Evolutionary conservation across 2,797 vertebrate species (phyloP), one percentile per base, ranked within the genome.

Genomic region (Geotrypetes seraphini): DNA sequence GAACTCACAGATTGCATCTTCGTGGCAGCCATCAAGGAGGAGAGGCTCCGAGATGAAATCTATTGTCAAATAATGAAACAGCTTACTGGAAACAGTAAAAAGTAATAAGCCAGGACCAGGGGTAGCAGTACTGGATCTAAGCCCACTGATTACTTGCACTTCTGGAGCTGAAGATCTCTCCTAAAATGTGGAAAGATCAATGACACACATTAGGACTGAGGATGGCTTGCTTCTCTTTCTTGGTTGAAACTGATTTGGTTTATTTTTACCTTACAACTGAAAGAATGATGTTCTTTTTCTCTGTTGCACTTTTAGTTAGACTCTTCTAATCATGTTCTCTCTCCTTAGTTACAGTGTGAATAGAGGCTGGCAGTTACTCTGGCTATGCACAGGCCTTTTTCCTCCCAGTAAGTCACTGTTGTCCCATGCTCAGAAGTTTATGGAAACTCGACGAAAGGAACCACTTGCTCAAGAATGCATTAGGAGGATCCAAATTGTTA

Each of bases 61-160:
- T 99, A 96, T 53, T 96, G 95, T 50, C 96, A 98, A 81, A 91
- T 98, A 47, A 87, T 99, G 73, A 98, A 92, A 61, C 96, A 99
- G 56, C 83, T 99, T 71, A 97, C 86, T 3, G 78, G 60, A 60
- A 99, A 98, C 41, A 79, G 71, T 54, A 91, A 83, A 68, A 83
- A 90, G 93, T 96, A 59, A 30, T 18, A 7, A 4, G 12, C 3
- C 14, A 5, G 4, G 21, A 10, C 1, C 2, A 16, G 16, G 19
- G n/a, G n/a, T n/a, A n/a, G n/a, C n/a, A n/a, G n/a, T n/a, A n/a
- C n/a, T n/a, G n/a, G n/a, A n/a, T n/a, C n/a, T n/a, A n/a, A n/a
- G n/a, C n/a, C n/a, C n/a, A n/a, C n/a, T n/a, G n/a, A n/a, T n/a
- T n/a, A n/a, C n/a, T n/a, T n/a, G n/a, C n/a, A n/a, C n/a, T n/a